These are phyloP conservation scores for Tridacna crocea DNA, from an alignment of 2,888 invertebrate species.

Conservation along the genomic window DNA sequence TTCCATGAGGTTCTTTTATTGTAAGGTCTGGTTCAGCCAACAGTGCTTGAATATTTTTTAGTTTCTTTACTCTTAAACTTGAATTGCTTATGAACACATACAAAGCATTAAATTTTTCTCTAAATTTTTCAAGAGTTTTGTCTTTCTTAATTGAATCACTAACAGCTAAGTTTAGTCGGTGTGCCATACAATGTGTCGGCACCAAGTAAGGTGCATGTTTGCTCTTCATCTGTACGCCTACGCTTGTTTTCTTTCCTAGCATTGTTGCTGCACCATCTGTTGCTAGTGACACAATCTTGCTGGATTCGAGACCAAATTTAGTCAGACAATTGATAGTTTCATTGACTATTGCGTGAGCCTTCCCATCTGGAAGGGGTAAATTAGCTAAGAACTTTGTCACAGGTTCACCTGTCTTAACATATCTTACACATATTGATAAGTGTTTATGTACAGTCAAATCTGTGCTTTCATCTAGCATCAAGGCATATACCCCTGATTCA, in stretches of 20 bases:
- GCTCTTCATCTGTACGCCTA: conserved; percentile 21
- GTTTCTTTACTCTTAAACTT: too few relatives aligned
- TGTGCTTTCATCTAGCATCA: conserved; percentile 50
- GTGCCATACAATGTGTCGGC: conserved; percentile 51
- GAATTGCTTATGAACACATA: too few relatives aligned
- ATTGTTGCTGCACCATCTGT: conserved; percentile 52
- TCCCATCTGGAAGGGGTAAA: conserved; percentile 33
- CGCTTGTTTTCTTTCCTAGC: conserved; percentile 36
- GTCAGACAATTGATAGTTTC: conserved; percentile 19
- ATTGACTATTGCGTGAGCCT: conserved; percentile 24
- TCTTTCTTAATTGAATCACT: too few relatives aligned
- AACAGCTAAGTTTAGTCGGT: conserved; percentile 47
- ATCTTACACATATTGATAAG: conserved; percentile 40
- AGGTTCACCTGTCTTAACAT: conserved; percentile 26
- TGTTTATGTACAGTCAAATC: conserved; percentile 50
- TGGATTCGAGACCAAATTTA: conserved; percentile 7
- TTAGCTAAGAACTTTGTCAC: conserved; percentile 36
- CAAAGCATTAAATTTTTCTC: too few relatives aligned
- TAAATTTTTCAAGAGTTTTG: too few relatives aligned
- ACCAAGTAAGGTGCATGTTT: conserved; percentile 16
- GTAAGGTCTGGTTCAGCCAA: too few relatives aligned
- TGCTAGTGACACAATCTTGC: conserved; percentile 33
- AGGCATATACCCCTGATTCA: too few relatives aligned
- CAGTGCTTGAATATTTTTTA: too few relatives aligned
- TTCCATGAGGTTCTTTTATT: too few relatives aligned